A percentile compares a stretch with the other conserved stretches of the same genome.
These are phyloP conservation scores for Aphelinus atriplicis DNA, from an alignment of 1,140 invertebrate species.

Conservation along the genomic window DNA sequence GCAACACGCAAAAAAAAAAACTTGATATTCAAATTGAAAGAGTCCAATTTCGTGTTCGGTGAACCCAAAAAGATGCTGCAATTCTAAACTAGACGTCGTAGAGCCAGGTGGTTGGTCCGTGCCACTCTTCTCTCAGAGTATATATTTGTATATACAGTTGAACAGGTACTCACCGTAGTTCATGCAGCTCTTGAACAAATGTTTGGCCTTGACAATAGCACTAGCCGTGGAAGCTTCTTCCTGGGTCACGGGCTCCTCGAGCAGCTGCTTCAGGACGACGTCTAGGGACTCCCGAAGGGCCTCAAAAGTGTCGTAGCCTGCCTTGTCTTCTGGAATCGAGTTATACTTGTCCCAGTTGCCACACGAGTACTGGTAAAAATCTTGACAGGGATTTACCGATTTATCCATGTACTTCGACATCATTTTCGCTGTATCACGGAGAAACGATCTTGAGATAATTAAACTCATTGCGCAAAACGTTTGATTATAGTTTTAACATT, in stretches of 20 bases:
- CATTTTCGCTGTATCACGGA: slow-evolving; percentile 65
- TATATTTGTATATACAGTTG: neutral
- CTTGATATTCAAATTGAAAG: no score
- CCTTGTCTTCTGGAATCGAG: slow-evolving; percentile 86
- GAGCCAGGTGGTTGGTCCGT: no score
- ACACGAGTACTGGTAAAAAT: slow-evolving; percentile 92
- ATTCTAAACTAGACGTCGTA: no score
- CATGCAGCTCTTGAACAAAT: slow-evolving; percentile 86
- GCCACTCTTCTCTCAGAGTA: neutral
- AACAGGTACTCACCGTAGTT: slow-evolving; percentile 72
- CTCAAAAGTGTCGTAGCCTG: slow-evolving; percentile 84
- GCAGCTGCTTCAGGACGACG: slow-evolving; percentile 73
- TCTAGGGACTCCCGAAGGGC: slow-evolving; percentile 82
- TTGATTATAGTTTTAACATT: no score
- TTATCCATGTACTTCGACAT: slow-evolving; percentile 84
- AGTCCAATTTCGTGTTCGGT: no score
- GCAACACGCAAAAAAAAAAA: no score
- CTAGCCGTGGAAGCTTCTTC: slow-evolving; percentile 60
- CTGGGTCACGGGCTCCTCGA: slow-evolving; percentile 66
- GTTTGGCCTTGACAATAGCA: slow-evolving; percentile 79
- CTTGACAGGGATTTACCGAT: slow-evolving; percentile 82
- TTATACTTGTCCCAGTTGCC: slow-evolving; percentile 86
- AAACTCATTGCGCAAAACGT: no score
- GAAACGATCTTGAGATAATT: neutral
- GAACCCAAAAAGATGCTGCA: no score